Evolutionary conservation across 2,113 vertebrate species (phyloP), one percentile per base, ranked within the genome.

Genomic region (Silurus glanis): DNA sequence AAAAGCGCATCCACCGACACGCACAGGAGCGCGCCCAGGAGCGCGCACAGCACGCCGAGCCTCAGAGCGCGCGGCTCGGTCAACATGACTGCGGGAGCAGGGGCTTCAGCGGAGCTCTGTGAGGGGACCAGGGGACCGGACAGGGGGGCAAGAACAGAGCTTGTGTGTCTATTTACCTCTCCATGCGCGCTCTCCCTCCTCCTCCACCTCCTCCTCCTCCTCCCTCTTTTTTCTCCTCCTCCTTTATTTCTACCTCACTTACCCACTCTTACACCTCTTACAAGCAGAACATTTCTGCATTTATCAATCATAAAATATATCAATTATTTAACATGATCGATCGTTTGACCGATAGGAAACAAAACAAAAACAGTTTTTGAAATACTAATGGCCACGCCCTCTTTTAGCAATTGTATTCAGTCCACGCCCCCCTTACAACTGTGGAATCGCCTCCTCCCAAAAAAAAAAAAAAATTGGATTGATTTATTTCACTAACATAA

Each of bases 31-130:
- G 9, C 83, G 69, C 53, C 45, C 67, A 61, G 69, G 28, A 84
- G 82, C 67, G 83, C 66, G 64, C 64, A 69, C 49, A 83, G 64
- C n/a, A 83, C 82, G 16, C 25, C 66, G 49, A 83, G 49, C 16
- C 53, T 45, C 66, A 71, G 82, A 9, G 82, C 82, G 71, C 53
- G 5, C 53, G 4, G 53, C 37, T n/a, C 83, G 83, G 67, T 25
- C 28, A 84, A 49, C 83, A 74, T 84, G 67, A 23, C 69, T 74
- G 55, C 83, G 74, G 69, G 19, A 83, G 67, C 82, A 51, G 51
- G 37, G 49, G n/a, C 47, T 69, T 53, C 23, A 83, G 64, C 23
- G 49, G 64, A 69, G 66, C 14, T 51, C n/a, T 82, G 80, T 61
- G 61, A 1, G 2, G 12, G 25, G 21, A 16, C 37, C 37, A 25